Conservation (phyloP, 2,888 invertebrate species). For the Caenorhabditis macrosperma region DNA sequence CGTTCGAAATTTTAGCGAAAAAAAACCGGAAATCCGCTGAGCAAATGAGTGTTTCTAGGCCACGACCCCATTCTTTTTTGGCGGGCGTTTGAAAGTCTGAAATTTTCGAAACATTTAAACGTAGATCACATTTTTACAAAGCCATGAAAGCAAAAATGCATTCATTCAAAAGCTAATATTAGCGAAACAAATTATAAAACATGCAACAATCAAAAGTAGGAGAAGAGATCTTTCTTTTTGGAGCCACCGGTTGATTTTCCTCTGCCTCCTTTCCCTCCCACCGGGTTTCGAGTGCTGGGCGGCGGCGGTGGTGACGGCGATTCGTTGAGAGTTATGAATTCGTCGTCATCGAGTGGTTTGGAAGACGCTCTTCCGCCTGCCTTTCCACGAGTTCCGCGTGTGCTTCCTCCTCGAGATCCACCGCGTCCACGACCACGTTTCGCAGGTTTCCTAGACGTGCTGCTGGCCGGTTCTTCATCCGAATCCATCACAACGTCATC, state of each 20-base stretch:
- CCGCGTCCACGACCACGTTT: constrained; percentile 32
- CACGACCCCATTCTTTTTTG: background rate
- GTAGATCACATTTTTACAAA: background rate
- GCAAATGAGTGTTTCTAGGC: background rate
- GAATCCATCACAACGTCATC: constrained; percentile 23
- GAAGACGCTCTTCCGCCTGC: constrained; percentile 1
- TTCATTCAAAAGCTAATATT: background rate
- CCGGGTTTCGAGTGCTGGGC: background rate
- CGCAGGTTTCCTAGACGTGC: background rate
- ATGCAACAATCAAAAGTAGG: background rate
- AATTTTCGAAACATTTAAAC: no score
- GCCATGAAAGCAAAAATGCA: background rate
- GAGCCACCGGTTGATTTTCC: background rate
- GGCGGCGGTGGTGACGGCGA: constrained; percentile 32
- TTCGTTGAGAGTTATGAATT: constrained; percentile 11
- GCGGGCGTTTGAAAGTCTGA: background rate
- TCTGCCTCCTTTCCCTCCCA: constrained; percentile 12
- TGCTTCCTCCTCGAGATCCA: constrained; percentile 11
- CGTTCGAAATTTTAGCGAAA: background rate
- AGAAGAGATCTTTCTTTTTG: constrained; percentile 20
- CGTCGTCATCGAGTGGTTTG: constrained; percentile 9
- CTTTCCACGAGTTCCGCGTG: constrained; percentile 21
- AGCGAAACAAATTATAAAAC: background rate
- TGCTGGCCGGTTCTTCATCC: constrained; percentile 6
- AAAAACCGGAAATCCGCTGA: constrained; percentile 1